These are phyloP conservation scores for Nebria salina DNA, from an alignment of 2,888 invertebrate species.

Conservation along the genomic window DNA sequence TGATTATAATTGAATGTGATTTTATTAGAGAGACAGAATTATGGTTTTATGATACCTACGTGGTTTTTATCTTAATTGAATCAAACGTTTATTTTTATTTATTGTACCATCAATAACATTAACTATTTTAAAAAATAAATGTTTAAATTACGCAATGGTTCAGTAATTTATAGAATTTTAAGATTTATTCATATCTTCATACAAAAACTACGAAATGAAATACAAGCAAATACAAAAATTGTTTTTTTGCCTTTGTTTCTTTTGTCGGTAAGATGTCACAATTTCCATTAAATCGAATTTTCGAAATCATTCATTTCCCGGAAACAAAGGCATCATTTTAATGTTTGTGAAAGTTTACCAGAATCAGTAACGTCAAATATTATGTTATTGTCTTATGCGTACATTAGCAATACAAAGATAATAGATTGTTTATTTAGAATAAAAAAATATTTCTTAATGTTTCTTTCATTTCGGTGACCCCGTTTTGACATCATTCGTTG, in stretches of 20 bases:
- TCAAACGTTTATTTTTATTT: neutral
- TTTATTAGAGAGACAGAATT: neutral
- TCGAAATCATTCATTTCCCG: conserved; percentile 35
- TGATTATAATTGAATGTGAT: neutral
- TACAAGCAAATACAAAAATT: neutral
- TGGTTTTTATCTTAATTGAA: neutral
- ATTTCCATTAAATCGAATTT: conserved; percentile 32
- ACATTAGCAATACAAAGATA: conserved; percentile 31
- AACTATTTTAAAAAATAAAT: neutral
- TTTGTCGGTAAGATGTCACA: conserved; percentile 17
- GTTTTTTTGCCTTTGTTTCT: neutral
- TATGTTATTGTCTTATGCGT: conserved; percentile 24
- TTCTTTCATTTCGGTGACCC: conserved; percentile 24
- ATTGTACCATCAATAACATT: neutral
- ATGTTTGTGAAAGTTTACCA: conserved; percentile 34
- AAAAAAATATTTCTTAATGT: conserved; percentile 21
- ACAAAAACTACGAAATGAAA: neutral
- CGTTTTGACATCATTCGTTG: conserved; percentile 24
- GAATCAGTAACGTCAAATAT: conserved; percentile 25
- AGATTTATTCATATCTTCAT: neutral
- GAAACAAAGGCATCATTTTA: conserved; percentile 24
- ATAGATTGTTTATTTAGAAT: neutral
- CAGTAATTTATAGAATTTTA: neutral
- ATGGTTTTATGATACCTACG: neutral
- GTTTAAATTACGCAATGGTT: neutral